Evolutionary conservation across 53 echinoderm and acorn worm species (phyloP), one percentile per base, ranked within the genome.

Genomic region (Echinometra lucunter): DNA sequence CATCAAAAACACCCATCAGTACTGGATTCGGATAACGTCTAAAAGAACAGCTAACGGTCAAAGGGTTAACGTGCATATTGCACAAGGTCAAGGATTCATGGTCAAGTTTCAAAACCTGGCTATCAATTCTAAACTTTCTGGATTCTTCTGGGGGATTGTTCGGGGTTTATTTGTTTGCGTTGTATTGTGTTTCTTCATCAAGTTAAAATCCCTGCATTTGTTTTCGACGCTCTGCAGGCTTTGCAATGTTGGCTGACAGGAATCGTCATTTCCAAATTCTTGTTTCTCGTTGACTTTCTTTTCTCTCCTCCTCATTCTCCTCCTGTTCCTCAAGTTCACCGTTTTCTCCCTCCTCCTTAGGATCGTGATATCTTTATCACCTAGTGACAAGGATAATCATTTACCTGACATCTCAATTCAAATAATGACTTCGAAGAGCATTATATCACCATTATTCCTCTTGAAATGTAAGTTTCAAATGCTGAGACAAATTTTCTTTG

Each of bases 61-160:
- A 78, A 7, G 32, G 92, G 92, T 92, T 92, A 92, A 92, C 55
- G 78, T 49, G 38, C 23, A 47, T 57, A 74, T 78, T 55, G 32
- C 35, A 53, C 75, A 78, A 92, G 92, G 92, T 92, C 92, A 92
- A 92, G 92, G 92, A 74, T 92, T 3, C 92, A 13, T 92, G 92
- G 92, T 92, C 92, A 92, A 92, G 92, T 92, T 92, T 92, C 92
- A 53, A 92, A 92, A 75, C 92, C 57, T 2, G 70, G 92, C 74
- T 92, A 92, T 92, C 80, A 92, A 57, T 92, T 92, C 78, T 92
- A 34, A 44, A 45, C 92, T 92, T 57, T 74, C 27, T 55, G 78
- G 78, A 92, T 74, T 92, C 92, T 92, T 92, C 47, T 30, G 45
- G 78, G 92, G 80, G 92, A 35, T 74, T 57, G 56, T 78, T 34